phyloP scores from a whole-genome alignment of 2,113 vertebrate genomes.

The Fulica atra region DNA sequence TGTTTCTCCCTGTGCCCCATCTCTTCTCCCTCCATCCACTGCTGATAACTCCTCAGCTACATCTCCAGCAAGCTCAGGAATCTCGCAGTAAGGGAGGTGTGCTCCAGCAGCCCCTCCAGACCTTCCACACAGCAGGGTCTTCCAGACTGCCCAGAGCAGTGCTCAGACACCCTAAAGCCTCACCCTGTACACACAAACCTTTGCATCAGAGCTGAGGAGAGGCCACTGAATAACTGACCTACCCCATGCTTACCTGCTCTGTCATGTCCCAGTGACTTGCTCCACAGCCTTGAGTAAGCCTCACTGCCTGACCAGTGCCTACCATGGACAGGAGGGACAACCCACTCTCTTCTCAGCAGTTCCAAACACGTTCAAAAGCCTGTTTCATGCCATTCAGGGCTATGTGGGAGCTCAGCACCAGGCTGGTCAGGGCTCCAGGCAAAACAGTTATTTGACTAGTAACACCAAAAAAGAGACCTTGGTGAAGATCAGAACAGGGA shows the following conservation, averaged over 20 bases:
- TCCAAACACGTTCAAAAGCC: not conserved
- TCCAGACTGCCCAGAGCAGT: not conserved
- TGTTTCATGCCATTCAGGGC: not conserved
- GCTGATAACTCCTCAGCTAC: not conserved
- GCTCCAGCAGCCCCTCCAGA: not conserved
- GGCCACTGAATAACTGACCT: not conserved
- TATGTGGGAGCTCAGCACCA: not conserved
- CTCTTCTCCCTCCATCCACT: not conserved
- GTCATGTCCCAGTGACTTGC: rapidly evolving
- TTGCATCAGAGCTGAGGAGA: not conserved
- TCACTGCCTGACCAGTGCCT: not conserved
- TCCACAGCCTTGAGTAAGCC: not conserved
- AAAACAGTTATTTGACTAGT: not conserved
- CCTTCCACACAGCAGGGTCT: not conserved
- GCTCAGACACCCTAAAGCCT: not conserved
- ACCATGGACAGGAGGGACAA: not conserved
- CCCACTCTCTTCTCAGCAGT: not conserved
- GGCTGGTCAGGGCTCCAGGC: not conserved
- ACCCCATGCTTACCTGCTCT: not conserved
- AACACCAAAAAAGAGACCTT: not conserved
- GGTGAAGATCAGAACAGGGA: not conserved
- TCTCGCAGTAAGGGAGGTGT: not conserved
- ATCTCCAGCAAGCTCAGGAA: not conserved
- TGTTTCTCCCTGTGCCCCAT: not conserved
- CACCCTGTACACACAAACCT: not conserved